phyloP scores from a whole-genome alignment of 2,113 vertebrate genomes.

The Aegithalos caudatus region DNA sequence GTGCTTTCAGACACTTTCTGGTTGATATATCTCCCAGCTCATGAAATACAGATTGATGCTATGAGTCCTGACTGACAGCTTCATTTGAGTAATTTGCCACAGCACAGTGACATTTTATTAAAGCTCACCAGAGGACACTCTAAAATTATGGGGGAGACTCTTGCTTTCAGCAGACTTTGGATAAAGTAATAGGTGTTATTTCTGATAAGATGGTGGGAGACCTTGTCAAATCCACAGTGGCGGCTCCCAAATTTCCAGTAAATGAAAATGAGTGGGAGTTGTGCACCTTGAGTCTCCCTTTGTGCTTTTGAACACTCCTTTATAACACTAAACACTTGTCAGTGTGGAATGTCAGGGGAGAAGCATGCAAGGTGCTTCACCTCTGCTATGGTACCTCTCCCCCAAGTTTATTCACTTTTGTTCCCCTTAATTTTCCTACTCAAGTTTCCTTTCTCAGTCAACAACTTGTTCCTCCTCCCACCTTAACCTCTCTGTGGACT shows the following conservation, averaged over 20 bases:
- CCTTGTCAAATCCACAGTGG: not conserved
- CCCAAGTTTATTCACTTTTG: not conserved
- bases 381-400: not conserved
- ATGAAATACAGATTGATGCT: not conserved
- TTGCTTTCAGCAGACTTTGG: not conserved
- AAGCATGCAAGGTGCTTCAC: not conserved
- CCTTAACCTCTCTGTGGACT: not conserved
- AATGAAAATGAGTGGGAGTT: not conserved
- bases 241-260: not conserved
- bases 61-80: slow-evolving; percentile 9
- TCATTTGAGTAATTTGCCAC: not conserved
- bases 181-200: not conserved
- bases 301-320: not conserved
- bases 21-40: not conserved
- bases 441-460: not conserved
- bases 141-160: not conserved
- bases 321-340: not conserved
- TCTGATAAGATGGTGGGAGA: not conserved
- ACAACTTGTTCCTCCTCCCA: not conserved
- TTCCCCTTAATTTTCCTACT: not conserved
- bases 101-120: not conserved
- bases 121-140: not conserved
- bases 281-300: not conserved
- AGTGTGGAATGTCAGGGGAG: not conserved
- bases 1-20: not conserved